Percentiles rank a stretch among this genome's conserved stretches.
phyloP scores from a whole-genome alignment of 2,113 vertebrate species.

The Leucopsar rothschildi region DNA sequence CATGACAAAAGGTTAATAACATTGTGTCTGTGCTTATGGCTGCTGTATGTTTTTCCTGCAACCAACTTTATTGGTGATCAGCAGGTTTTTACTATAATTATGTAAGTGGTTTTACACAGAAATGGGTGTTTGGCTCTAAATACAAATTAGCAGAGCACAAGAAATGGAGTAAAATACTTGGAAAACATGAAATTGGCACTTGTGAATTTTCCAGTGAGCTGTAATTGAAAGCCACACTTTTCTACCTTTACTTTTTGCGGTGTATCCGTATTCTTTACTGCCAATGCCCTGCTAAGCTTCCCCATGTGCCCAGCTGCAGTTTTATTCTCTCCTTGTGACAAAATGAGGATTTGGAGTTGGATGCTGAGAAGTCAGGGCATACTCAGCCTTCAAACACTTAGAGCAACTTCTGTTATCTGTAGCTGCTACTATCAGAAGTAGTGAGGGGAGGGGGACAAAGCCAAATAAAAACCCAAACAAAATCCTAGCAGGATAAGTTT shows the following conservation, averaged over 20 bases:
- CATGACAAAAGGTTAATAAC: neutral
- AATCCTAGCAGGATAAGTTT: neutral
- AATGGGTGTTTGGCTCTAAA: neutral
- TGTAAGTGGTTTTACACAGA: neutral
- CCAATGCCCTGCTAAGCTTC: neutral
- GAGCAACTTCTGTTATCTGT: neutral
- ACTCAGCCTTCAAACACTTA: neutral
- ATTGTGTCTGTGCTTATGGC: neutral
- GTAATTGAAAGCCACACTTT: neutral
- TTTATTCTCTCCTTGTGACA: neutral
- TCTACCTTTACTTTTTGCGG: neutral
- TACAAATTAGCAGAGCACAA: neutral
- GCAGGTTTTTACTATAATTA: neutral
- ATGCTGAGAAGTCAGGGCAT: neutral
- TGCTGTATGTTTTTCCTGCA: neutral
- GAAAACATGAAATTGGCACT: neutral
- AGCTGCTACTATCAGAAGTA: neutral
- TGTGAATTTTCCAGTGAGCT: neutral
- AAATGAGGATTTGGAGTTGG: neutral
- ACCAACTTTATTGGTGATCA: neutral
- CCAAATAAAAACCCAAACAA: neutral
- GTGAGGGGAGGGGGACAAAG: neutral
- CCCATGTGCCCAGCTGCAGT: neutral
- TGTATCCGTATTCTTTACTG: neutral
- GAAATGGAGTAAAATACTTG: neutral